Evolutionary conservation across 2,113 vertebrate genomes (phyloP).

Genomic region (Acinonyx jubatus): DNA sequence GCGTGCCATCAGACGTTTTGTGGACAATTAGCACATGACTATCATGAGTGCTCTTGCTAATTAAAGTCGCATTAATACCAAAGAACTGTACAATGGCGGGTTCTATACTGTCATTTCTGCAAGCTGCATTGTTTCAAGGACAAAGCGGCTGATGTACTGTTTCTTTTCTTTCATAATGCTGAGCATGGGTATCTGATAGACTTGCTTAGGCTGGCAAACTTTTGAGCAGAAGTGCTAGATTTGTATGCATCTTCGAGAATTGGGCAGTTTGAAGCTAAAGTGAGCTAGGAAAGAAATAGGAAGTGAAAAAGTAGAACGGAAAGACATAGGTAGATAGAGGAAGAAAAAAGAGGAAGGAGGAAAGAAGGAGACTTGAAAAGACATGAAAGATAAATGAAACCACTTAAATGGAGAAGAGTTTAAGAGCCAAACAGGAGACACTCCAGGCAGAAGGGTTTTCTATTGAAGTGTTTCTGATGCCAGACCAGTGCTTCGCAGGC

Average conservation of each 20-base stretch:
- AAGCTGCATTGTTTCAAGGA: not conserved
- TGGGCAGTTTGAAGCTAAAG: conserved; percentile 50
- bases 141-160: not conserved
- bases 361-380: conserved; percentile 24
- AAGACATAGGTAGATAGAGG: conserved; percentile 54
- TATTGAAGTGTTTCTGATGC: not conserved
- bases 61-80: conserved; percentile 16
- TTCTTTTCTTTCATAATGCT: conserved; percentile 51
- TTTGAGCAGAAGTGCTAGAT: conserved; percentile 58
- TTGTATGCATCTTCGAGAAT: conserved; percentile 32
- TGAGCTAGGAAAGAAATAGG: conserved; percentile 56
- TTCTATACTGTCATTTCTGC: not conserved
- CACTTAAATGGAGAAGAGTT: conserved; percentile 28
- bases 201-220: conserved; percentile 72
- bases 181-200: conserved; percentile 58
- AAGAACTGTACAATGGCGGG: not conserved
- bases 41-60: conserved; percentile 37
- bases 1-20: not conserved
- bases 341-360: conserved; percentile 73
- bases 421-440: not conserved
- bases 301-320: conserved; percentile 68
- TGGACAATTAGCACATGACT: conserved; percentile 21
- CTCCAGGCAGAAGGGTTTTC: not conserved
- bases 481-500: not conserved
- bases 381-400: conserved; percentile 47